phyloP scores from a whole-genome alignment of 1,140 invertebrate species.

The Drosophila nasuta region DNA sequence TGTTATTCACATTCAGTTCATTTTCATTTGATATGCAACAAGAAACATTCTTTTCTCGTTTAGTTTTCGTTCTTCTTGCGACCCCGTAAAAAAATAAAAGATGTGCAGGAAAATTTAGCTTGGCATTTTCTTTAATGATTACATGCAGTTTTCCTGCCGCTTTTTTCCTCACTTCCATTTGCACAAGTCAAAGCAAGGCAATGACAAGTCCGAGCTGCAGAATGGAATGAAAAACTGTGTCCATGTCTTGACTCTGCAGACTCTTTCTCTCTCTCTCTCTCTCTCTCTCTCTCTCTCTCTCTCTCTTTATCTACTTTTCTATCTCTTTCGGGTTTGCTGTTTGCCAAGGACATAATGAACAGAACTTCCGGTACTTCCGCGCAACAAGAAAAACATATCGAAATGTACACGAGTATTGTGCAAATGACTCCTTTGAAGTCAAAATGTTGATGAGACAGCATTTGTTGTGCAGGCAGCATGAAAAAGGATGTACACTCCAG shows the following conservation, averaged over 20 bases:
- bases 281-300: neutral
- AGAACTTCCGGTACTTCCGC: constrained; percentile 69
- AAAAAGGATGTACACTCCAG: constrained; percentile 57
- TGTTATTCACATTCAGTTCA: constrained; percentile 27
- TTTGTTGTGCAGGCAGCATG: constrained; percentile 67
- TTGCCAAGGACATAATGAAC: constrained; percentile 79
- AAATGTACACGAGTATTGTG: constrained; percentile 56
- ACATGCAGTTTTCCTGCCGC: constrained; percentile 59
- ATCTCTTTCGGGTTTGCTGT: constrained; percentile 24
- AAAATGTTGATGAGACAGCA: constrained; percentile 75
- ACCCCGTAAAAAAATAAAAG: constrained; percentile 9
- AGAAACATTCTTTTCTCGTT: constrained; percentile 8
- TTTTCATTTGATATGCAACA: constrained; percentile 23
- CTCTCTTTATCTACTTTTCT: neutral
- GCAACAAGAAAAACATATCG: constrained; percentile 20
- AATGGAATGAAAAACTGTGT: constrained; percentile 38
- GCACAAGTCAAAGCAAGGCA: constrained; percentile 35
- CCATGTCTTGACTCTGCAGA: constrained; percentile 36
- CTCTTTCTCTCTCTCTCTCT: neutral
- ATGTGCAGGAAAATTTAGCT: constrained; percentile 39
- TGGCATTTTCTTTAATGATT: constrained; percentile 58
- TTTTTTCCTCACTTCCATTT: constrained; percentile 19
- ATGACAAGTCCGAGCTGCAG: constrained; percentile 42
- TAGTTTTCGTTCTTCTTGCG: neutral
- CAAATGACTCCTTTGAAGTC: constrained; percentile 79